Percentiles rank a stretch among this genome's conserved stretches.
These are phyloP conservation scores for Herpailurus yagouaroundi DNA, from an alignment of 2,113 vertebrate species.

Conservation along the genomic window DNA sequence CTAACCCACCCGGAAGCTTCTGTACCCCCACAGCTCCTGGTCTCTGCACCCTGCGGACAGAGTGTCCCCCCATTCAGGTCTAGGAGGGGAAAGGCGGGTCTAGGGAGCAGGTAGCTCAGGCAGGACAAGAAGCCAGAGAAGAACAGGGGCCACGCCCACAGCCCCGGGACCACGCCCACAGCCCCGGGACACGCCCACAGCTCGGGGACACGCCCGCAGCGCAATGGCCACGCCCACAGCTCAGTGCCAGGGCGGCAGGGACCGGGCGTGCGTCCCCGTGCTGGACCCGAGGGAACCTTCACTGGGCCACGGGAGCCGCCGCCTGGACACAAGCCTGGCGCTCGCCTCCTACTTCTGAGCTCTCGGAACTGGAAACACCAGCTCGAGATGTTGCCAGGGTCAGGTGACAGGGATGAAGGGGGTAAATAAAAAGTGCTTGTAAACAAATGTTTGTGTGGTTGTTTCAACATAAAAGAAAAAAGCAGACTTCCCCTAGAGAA, in stretches of 20 bases:
- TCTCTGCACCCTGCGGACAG: background rate
- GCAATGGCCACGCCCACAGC: background rate
- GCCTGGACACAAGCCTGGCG: background rate
- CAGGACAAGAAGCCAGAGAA: background rate
- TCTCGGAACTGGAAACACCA: background rate
- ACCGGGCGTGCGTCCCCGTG: accelerated
- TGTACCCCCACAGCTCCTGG: background rate
- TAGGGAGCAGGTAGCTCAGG: background rate
- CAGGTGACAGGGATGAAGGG: background rate
- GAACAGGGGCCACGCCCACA: background rate
- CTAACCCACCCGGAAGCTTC: background rate
- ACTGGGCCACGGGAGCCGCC: background rate
- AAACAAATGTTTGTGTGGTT: background rate
- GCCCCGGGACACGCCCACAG: too few relatives aligned
- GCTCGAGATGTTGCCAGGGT: background rate
- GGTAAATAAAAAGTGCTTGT: background rate
- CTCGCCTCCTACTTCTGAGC: background rate
- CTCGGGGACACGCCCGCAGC: background rate
- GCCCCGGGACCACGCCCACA: too few relatives aligned
- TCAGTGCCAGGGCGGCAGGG: background rate
- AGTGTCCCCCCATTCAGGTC: background rate
- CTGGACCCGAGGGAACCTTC: background rate
- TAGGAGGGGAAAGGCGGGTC: background rate
- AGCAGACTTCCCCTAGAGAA: background rate
- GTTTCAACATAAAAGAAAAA: background rate